Evolutionary conservation across 2,888 invertebrate species (phyloP).

Genomic region (Adelognathus sp.): DNA sequence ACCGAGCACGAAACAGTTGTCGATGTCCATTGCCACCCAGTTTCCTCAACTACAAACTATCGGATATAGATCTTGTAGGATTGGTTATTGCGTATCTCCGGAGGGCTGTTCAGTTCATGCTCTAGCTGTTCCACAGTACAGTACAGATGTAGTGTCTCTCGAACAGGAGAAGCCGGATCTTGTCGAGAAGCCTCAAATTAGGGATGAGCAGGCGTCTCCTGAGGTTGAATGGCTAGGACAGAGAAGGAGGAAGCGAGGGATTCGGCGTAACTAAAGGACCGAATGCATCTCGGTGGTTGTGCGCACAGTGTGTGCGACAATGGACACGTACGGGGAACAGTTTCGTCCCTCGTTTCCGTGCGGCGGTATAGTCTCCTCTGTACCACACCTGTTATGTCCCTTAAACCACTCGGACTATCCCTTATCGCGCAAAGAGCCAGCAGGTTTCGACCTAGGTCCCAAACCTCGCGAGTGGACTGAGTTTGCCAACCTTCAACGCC

Average conservation of each 20-base stretch:
- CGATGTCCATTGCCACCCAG: constrained; percentile 22
- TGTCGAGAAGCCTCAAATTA: constrained; percentile 55
- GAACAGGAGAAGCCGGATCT: constrained; percentile 41
- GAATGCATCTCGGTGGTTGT: neutral
- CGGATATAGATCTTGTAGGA: constrained; percentile 48
- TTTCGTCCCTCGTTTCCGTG: constrained; percentile 47
- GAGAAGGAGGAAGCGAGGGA: neutral
- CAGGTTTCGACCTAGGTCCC: neutral
- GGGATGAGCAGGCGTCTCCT: constrained; percentile 46
- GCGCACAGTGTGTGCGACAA: constrained; percentile 53
- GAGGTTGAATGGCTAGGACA: constrained; percentile 27
- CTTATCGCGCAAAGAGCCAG: constrained; percentile 35
- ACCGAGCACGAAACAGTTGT: neutral
- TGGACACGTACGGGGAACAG: constrained; percentile 55
- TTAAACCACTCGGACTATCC: constrained; percentile 46
- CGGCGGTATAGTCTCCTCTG: constrained; percentile 23
- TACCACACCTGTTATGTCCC: constrained; percentile 38
- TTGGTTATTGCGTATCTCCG: constrained; percentile 13
- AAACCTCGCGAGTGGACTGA: constrained; percentile 8
- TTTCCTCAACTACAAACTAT: constrained; percentile 27
- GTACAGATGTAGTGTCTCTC: constrained; percentile 11
- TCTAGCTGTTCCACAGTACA: neutral
- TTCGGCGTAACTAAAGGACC: constrained; percentile 3
- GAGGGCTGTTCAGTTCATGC: neutral
- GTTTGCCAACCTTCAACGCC: neutral